Percentiles rank a stretch among this genome's conserved stretches.
Evolutionary conservation across 2,888 invertebrate genomes (phyloP).

Genomic region (Cephus pygmeus): DNA sequence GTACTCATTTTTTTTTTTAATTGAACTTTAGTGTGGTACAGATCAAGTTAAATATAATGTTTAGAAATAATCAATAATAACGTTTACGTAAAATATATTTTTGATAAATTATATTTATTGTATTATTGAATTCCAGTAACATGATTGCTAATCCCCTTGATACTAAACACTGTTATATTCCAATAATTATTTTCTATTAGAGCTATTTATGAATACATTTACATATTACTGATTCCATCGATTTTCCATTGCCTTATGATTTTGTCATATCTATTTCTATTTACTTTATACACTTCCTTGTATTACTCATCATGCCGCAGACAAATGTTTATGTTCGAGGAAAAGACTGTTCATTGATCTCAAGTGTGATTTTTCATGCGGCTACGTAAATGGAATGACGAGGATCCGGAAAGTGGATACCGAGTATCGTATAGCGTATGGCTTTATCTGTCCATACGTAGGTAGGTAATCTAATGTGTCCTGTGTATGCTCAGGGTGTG

Average conservation of each 20-base stretch:
- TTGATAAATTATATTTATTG: no score
- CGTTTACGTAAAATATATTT: no score
- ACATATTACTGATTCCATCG: not conserved
- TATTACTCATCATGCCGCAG: no score
- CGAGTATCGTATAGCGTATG: not conserved
- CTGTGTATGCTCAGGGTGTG: conserved; percentile 13
- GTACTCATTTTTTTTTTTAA: no score
- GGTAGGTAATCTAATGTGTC: not conserved
- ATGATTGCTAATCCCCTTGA: no score
- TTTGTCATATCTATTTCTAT: not conserved
- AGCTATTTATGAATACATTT: not conserved
- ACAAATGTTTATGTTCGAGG: not conserved
- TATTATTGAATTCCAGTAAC: no score
- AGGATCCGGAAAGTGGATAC: not conserved
- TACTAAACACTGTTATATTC: no score
- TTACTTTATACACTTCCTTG: not conserved
- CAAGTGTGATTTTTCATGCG: not conserved
- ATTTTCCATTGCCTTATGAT: not conserved
- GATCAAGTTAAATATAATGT: no score
- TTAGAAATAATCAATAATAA: no score
- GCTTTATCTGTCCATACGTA: not conserved
- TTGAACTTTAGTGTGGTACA: no score
- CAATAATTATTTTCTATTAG: no score
- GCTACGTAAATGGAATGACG: no score
- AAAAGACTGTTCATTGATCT: not conserved